phyloP scores from a whole-genome alignment of 2,888 invertebrate genomes.

The Tineola bisselliella region DNA sequence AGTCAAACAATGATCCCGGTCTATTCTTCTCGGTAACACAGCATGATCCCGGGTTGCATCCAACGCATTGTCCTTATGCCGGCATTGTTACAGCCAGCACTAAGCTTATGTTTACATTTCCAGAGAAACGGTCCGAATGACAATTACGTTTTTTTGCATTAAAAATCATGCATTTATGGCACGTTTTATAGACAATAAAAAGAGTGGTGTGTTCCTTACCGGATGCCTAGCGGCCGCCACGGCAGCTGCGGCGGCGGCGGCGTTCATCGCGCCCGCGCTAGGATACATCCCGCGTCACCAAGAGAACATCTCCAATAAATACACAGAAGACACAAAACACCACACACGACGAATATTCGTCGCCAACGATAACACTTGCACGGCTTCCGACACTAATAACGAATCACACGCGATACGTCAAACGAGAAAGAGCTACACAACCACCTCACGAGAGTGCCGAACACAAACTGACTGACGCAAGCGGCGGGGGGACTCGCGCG shows the following conservation, averaged over 20 bases:
- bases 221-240: slow-evolving; percentile 88
- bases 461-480: slow-evolving; percentile 41
- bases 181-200: neutral
- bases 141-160: neutral
- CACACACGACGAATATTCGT: slow-evolving; percentile 30
- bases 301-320: slow-evolving; percentile 46
- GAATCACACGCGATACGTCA: slow-evolving; percentile 21
- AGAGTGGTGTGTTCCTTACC: slow-evolving; percentile 66
- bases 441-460: slow-evolving; percentile 31
- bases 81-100: neutral
- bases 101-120: neutral
- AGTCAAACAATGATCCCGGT: slow-evolving; percentile 36
- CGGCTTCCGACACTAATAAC: slow-evolving; percentile 4
- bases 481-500: slow-evolving; percentile 28
- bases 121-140: neutral
- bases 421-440: slow-evolving; percentile 23
- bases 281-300: slow-evolving; percentile 80
- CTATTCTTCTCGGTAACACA: slow-evolving; percentile 18
- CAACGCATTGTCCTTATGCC: neutral
- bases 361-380: neutral
- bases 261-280: slow-evolving; percentile 84
- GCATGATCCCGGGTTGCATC: slow-evolving; percentile 1
- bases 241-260: slow-evolving; percentile 85
- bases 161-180: neutral
- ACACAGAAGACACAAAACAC: slow-evolving; percentile 45